These are phyloP conservation scores for Pseudochirops cupreus DNA, from an alignment of 2,797 vertebrate genomes.

Conservation along the genomic window DNA sequence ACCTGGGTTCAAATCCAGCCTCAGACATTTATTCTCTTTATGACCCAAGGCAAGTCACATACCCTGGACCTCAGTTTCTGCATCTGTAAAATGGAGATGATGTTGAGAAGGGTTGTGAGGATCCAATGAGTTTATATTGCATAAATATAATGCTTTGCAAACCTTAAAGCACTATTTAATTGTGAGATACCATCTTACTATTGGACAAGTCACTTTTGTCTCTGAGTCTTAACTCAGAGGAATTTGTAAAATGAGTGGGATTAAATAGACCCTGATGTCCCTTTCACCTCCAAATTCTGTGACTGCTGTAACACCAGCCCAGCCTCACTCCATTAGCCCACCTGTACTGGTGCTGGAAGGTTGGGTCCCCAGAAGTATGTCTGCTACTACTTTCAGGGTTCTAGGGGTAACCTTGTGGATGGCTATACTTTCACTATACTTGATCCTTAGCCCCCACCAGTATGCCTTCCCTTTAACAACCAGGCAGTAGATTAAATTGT, in stretches of 20 bases:
- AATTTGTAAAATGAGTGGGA: neutral
- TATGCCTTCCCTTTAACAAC: neutral
- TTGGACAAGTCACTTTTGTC: neutral
- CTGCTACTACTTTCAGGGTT: neutral
- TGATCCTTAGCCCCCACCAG: neutral
- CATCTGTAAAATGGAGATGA: neutral
- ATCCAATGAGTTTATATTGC: neutral
- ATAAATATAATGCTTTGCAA: neutral
- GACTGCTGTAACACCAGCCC: neutral
- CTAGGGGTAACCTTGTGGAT: neutral
- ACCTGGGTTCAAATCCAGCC: neutral
- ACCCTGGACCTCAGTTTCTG: neutral
- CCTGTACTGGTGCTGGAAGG: neutral
- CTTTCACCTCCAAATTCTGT: neutral
- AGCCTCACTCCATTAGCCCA: neutral
- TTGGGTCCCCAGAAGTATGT: neutral
- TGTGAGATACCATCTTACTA: neutral
- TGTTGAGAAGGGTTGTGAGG: neutral
- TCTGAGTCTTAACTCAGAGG: neutral
- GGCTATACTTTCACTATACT: neutral
- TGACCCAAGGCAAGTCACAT: neutral
- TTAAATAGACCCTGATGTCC: neutral
- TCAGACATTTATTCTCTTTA: neutral
- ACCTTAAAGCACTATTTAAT: neutral
- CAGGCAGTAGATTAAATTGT: neutral